Evolutionary conservation across 2,797 vertebrate genomes (phyloP).

Genomic region (Pseudochirops cupreus): DNA sequence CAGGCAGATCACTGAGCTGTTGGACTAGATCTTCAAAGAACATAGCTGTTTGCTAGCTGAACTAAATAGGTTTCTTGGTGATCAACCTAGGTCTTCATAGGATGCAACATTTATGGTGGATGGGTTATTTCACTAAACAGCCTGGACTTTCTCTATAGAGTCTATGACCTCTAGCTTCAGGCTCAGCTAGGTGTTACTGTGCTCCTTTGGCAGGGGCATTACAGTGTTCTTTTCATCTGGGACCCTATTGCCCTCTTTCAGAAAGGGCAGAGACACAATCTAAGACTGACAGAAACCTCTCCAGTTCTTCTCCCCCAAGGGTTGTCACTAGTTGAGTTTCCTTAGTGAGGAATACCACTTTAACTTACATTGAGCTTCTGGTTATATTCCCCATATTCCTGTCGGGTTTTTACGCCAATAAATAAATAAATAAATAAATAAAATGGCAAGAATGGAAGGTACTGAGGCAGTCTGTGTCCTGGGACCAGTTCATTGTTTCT

Average conservation of each 20-base stretch:
- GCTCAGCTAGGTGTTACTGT: neutral
- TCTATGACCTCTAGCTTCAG: neutral
- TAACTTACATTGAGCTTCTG: neutral
- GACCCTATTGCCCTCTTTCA: neutral
- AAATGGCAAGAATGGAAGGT: neutral
- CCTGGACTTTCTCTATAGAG: neutral
- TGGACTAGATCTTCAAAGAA: neutral
- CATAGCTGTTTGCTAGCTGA: neutral
- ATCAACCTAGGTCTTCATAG: neutral
- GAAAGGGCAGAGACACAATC: neutral
- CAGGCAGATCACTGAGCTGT: neutral
- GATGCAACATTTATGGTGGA: neutral
- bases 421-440: too few relatives aligned
- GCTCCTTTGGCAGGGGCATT: neutral
- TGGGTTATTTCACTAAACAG: neutral
- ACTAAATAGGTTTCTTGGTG: neutral
- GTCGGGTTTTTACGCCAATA: neutral
- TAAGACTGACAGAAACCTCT: neutral
- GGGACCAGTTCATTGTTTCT: neutral
- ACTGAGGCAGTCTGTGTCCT: neutral
- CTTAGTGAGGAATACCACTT: neutral
- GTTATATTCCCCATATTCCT: neutral
- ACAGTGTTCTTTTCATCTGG: neutral
- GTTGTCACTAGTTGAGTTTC: neutral
- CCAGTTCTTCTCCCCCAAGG: neutral